phyloP scores from a whole-genome alignment of 1,140 invertebrate species.

The Bacillus rossius region DNA sequence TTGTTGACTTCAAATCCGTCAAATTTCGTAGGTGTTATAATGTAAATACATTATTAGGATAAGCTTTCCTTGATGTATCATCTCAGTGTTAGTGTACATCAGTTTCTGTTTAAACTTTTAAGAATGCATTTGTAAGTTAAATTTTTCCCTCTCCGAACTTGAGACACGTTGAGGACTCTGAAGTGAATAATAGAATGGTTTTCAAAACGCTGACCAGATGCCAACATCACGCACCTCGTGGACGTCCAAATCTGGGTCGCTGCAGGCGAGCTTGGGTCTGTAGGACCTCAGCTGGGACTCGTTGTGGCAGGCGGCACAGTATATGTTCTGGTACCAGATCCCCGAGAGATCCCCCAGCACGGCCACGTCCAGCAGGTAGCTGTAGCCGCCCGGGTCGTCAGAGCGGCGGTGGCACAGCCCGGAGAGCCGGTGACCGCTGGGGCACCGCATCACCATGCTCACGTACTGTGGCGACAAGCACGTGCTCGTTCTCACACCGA shows the following conservation, averaged over 20 bases:
- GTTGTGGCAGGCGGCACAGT: slow-evolving; percentile 33
- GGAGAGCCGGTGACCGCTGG: neutral
- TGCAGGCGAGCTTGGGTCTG: neutral
- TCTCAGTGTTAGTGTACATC: too few species aligned
- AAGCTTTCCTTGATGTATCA: too few species aligned
- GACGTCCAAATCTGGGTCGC: neutral
- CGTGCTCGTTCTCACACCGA: neutral
- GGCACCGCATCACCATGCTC: slow-evolving; percentile 1
- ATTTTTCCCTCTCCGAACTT: too few species aligned
- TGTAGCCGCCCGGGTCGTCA: neutral
- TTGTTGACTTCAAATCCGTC: too few species aligned
- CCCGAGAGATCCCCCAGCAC: neutral
- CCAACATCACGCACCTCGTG: neutral
- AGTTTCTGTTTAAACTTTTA: too few species aligned
- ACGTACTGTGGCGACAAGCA: too few species aligned
- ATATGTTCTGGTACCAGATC: slow-evolving; percentile 31
- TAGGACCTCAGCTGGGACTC: neutral
- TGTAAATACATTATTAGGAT: too few species aligned
- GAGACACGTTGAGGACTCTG: too few species aligned
- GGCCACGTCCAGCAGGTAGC: slow-evolving; percentile 12
- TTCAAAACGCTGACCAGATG: too few species aligned
- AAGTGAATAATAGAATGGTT: too few species aligned
- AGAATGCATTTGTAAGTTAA: too few species aligned
- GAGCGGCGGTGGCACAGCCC: neutral
- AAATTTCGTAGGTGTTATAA: too few species aligned